phyloP scores from a whole-genome alignment of 2,888 invertebrate genomes.

The Allacma fusca region DNA sequence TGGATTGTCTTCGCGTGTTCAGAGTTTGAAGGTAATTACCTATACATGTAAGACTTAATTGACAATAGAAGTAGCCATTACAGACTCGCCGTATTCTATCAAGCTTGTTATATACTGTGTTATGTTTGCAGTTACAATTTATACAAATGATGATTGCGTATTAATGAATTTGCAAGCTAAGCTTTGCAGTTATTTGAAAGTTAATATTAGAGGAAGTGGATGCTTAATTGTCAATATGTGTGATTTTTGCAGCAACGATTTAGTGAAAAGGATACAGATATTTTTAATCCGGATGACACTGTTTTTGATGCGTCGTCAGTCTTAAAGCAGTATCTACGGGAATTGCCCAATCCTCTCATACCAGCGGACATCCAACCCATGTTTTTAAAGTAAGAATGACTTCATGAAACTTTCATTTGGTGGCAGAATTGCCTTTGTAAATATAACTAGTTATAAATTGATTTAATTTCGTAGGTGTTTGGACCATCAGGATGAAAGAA shows the following conservation, averaged over 20 bases:
- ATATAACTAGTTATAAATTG: conserved; percentile 14
- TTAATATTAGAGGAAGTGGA: neutral
- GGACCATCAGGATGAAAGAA: conserved; percentile 67
- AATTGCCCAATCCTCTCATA: conserved; percentile 85
- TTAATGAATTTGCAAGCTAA: no score
- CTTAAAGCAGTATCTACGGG: conserved; percentile 83
- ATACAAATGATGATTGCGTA: no score
- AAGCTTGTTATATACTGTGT: no score
- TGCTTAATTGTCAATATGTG: conserved; percentile 29
- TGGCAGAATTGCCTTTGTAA: conserved; percentile 69
- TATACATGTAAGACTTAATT: no score
- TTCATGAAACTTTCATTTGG: no score
- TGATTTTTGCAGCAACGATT: conserved; percentile 50
- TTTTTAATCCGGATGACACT: conserved; percentile 75
- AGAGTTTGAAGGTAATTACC: conserved; percentile 77
- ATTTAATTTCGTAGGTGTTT: conserved; percentile 62
- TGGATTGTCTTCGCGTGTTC: conserved; percentile 82
- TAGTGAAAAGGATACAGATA: conserved; percentile 74
- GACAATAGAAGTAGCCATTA: no score
- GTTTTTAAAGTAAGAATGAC: conserved; percentile 68
- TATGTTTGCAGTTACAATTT: no score
- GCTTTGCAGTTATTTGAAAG: neutral
- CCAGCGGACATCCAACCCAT: conserved; percentile 77
- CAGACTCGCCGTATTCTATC: no score
- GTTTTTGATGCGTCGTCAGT: conserved; percentile 87